These are phyloP conservation scores for Rhabdornis inornatus DNA, from an alignment of 2,113 vertebrate genomes.

Conservation along the genomic window DNA sequence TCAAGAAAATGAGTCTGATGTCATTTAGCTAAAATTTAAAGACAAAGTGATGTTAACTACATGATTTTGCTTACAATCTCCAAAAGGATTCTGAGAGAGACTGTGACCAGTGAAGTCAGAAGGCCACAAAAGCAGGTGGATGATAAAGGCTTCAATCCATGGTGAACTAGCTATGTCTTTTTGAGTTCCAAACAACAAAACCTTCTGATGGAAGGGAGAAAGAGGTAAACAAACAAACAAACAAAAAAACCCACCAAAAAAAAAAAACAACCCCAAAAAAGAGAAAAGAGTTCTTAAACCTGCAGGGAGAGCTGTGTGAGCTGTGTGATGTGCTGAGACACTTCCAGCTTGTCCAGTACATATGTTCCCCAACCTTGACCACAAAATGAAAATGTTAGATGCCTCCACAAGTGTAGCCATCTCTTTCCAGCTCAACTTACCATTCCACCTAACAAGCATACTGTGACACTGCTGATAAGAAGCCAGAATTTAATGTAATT, in stretches of 20 bases:
- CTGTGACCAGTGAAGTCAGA: background rate
- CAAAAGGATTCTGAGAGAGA: background rate
- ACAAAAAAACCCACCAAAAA: background rate
- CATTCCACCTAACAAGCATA: background rate
- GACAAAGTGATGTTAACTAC: background rate
- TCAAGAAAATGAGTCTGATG: background rate
- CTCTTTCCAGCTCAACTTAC: background rate
- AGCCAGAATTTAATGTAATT: background rate
- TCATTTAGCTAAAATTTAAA: background rate
- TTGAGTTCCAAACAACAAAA: background rate
- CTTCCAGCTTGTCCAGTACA: background rate
- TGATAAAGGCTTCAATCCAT: background rate
- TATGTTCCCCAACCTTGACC: background rate
- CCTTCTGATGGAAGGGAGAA: background rate
- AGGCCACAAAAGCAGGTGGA: background rate
- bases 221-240: background rate
- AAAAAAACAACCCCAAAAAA: too few species aligned
- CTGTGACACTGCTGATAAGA: background rate
- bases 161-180: background rate
- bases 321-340: background rate
- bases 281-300: background rate
- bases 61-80: background rate
- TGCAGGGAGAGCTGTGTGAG: background rate
- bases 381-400: background rate
- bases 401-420: background rate